Conservation (phyloP, 2,797 vertebrate genomes). For the Lacerta viridis region DNA sequence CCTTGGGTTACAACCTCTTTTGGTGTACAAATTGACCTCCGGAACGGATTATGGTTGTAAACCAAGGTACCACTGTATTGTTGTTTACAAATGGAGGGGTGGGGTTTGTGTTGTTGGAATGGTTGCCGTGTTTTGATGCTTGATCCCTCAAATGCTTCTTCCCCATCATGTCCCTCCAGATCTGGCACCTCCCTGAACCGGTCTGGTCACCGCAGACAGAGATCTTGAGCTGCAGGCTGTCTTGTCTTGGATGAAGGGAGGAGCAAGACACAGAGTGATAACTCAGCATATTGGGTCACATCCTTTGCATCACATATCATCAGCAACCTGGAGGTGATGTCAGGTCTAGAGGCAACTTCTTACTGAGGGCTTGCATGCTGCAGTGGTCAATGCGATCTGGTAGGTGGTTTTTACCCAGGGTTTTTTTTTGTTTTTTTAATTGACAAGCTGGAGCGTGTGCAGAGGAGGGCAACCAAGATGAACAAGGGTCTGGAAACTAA, state of each 20-base stretch:
- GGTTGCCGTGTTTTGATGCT: not conserved
- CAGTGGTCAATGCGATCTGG: conserved; percentile 22
- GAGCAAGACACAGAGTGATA: conserved; percentile 21
- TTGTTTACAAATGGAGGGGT: not conserved
- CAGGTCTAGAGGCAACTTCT: conserved; percentile 10
- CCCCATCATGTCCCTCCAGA: conserved; percentile 5
- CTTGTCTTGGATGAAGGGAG: conserved; percentile 18
- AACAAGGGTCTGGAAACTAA: no score
- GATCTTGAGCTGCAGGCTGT: conserved; percentile 19
- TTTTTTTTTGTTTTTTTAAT: no score
- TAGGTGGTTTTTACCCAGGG: conserved; percentile 17
- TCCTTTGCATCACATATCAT: not conserved
- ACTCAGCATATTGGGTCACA: not conserved
- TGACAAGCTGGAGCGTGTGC: not conserved
- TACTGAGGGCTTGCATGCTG: conserved; percentile 17
- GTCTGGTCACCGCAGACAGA: conserved; percentile 2
- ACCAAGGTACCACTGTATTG: no score
- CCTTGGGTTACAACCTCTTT: no score
- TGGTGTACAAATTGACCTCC: no score
- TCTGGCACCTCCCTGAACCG: conserved; percentile 28
- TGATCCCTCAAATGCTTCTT: conserved; percentile 14
- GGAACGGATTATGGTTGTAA: no score
- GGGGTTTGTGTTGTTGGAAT: not conserved
- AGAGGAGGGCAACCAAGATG: not conserved
- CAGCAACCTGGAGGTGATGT: conserved; percentile 13